Evolutionary conservation across 1,140 invertebrate species (phyloP).

Genomic region (Linepithema humile): DNA sequence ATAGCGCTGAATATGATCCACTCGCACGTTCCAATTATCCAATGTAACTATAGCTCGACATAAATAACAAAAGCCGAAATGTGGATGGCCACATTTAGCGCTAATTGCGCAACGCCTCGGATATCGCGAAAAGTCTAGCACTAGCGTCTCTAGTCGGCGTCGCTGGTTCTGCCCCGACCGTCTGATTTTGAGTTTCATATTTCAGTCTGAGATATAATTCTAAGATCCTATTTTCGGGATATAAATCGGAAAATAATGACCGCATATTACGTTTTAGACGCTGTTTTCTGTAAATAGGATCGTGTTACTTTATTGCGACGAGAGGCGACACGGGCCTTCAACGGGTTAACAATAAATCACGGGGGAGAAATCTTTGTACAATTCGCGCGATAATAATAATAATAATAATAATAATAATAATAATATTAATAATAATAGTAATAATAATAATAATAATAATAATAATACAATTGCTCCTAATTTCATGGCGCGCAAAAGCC

Average conservation of each 20-base stretch:
- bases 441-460: constrained; percentile 20
- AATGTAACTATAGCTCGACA: background rate
- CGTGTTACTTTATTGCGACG: constrained; percentile 34
- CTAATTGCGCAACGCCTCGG: constrained; percentile 12
- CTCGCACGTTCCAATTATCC: background rate
- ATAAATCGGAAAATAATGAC: constrained; percentile 5
- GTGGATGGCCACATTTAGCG: constrained; percentile 20
- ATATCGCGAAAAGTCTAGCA: background rate
- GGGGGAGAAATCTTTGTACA: constrained; percentile 56
- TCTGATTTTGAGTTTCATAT: background rate
- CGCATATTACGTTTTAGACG: background rate
- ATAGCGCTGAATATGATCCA: background rate
- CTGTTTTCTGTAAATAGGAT: background rate
- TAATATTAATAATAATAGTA: constrained; percentile 51
- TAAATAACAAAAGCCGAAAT: background rate
- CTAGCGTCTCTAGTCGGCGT: background rate
- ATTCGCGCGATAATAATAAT: constrained; percentile 44
- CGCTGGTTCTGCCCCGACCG: background rate
- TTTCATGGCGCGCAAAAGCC: constrained; percentile 29
- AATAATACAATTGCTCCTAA: constrained; percentile 61
- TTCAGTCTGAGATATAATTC: background rate
- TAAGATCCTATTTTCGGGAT: constrained; percentile 4
- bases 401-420: constrained; percentile 14
- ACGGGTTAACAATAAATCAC: constrained; percentile 36
- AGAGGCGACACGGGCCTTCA: constrained; percentile 1